Base-by-base conservation (phyloP, 2,888 invertebrate genomes). In the Pogonocherus hispidulus region DNA sequence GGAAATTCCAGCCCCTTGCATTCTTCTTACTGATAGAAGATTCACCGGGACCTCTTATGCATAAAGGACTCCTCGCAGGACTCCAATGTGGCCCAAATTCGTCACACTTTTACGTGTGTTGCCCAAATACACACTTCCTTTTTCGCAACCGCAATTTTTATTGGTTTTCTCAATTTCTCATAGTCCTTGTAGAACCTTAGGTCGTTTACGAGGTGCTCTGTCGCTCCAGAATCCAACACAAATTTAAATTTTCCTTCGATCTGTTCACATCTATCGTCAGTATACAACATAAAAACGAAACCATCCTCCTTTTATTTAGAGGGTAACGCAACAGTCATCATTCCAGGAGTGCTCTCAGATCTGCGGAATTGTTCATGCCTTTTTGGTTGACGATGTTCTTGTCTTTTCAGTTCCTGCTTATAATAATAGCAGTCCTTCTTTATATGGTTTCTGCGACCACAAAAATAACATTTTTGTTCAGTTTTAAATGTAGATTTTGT, bases 401-500 rank as follows among this genome's bases (percentile, higher is more conserved):
- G 18, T n/a, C 5, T 11, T 54, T 32, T 35, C 19, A 47, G 64
- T 63, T 6, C 9, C 54, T 65, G 52, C 67, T 79, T 78, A 51
- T 66, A 75, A 65, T 76, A 72, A 68, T 70, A 76, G 62, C 81
- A 82, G 16, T 81, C 72, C 19, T 74, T 81, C 19, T 75, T 81
- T 1, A 75, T 35, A 66, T 83, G 81, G 3, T 80, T 79, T 63
- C 47, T 71, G 22, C 79, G 76, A 0, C 81, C 80, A 72, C 81
- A 84, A 56, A 78, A 74, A 72, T 79, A 63, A 71, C 81, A 81
- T 64, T 79, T 80, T 16, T 62, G 51, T 35, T 70, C 49, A 54
- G 51, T 23, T 51, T 20, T 51, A 51, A 51, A 51, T 22, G 3
- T 23, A 51, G 19, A 78, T 80, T 46, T 66, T n/a, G n/a, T n/a